Percentiles rank a stretch among this genome's conserved stretches.
These are phyloP conservation scores for Belonocnema kinseyi DNA, from an alignment of 1,140 invertebrate genomes.

Conservation along the genomic window DNA sequence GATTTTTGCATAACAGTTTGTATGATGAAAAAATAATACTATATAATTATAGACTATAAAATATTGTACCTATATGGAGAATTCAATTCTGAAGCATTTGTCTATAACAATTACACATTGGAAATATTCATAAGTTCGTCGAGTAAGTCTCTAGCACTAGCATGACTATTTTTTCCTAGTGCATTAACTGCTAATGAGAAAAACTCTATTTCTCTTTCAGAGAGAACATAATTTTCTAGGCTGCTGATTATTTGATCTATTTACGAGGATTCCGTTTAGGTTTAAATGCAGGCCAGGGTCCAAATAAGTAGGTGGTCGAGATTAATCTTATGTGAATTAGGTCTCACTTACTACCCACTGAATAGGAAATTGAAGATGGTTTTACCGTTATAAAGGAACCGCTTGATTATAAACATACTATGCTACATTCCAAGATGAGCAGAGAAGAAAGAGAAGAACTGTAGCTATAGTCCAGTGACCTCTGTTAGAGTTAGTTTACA, in stretches of 20 bases:
- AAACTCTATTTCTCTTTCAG: too few species aligned
- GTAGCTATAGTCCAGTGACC: constrained; percentile 55
- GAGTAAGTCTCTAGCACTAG: too few species aligned
- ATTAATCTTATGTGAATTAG: constrained; percentile 36
- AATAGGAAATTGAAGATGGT: constrained; percentile 20
- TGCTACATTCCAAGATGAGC: constrained; percentile 34
- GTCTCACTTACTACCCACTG: constrained; percentile 10
- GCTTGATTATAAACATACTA: constrained; percentile 42
- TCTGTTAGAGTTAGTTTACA: background rate
- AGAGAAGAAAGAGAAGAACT: constrained; percentile 50
- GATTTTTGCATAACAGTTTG: too few species aligned
- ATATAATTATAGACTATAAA: too few species aligned
- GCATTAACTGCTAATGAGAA: too few species aligned
- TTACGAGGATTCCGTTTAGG: background rate
- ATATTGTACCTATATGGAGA: too few species aligned
- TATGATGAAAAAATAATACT: too few species aligned
- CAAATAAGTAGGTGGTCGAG: constrained; percentile 28
- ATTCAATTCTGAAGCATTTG: too few species aligned
- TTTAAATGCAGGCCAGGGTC: constrained; percentile 22
- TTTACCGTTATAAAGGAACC: constrained; percentile 54
- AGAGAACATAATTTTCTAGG: background rate
- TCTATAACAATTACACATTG: too few species aligned
- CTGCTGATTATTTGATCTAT: background rate
- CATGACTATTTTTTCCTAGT: too few species aligned
- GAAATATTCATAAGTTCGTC: too few species aligned